phyloP scores from a whole-genome alignment of 2,113 vertebrate species.

The Limanda limanda region DNA sequence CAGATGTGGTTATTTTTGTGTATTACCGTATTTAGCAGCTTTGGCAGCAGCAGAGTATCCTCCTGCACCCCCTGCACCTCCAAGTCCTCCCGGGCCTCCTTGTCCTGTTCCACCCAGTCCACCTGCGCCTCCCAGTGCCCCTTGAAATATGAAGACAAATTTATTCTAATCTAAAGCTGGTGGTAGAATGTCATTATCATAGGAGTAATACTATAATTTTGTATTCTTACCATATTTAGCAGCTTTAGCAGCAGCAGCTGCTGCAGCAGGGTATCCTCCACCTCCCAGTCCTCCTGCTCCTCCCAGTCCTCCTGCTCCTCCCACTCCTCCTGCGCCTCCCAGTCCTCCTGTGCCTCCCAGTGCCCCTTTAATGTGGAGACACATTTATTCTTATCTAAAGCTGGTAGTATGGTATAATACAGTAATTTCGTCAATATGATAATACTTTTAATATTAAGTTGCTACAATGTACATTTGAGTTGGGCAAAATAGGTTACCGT shows the following conservation, averaged over 20 bases:
- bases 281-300: conserved; percentile 30
- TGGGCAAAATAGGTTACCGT: no score
- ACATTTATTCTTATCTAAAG: neutral
- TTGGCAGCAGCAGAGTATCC: conserved; percentile 66
- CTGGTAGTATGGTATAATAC: neutral
- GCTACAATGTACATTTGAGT: no score
- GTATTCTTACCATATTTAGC: conserved; percentile 67
- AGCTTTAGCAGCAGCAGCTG: conserved; percentile 65
- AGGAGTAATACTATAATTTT: no score
- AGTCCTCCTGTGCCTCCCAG: neutral
- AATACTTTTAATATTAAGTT: no score
- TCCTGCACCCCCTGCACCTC: conserved; percentile 34
- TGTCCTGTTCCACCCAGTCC: no score
- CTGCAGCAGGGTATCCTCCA: conserved; percentile 60
- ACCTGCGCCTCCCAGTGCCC: no score
- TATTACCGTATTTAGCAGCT: conserved; percentile 72
- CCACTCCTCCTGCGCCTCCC: conserved; percentile 19
- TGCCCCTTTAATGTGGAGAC: conserved; percentile 17
- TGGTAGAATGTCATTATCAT: neutral
- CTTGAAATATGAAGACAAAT: neutral
- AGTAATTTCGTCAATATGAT: neutral
- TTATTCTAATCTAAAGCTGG: no score
- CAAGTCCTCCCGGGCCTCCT: no score
- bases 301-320: conserved; percentile 9
- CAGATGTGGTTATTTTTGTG: no score